phyloP scores from a whole-genome alignment of 1,140 invertebrate genomes.

The Neodiprion virginianus region DNA sequence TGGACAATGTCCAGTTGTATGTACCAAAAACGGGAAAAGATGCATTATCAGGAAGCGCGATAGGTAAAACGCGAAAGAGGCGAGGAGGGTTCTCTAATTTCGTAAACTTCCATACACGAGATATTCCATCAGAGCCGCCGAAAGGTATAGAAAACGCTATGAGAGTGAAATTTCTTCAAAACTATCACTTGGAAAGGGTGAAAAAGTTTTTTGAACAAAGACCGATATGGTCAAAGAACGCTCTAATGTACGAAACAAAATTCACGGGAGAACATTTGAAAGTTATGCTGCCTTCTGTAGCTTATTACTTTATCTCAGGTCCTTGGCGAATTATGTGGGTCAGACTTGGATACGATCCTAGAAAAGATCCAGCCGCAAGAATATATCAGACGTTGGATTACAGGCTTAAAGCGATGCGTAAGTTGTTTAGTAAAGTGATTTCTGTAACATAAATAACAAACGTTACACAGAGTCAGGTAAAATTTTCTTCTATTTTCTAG shows the following conservation, averaged over 20 bases:
- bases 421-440: conserved; percentile 27
- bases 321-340: conserved; percentile 91
- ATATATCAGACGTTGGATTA: conserved; percentile 90
- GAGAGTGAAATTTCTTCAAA: conserved; percentile 60
- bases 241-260: conserved; percentile 71
- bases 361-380: conserved; percentile 77
- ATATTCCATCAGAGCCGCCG: conserved; percentile 63
- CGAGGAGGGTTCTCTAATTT: conserved; percentile 65
- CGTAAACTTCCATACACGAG: conserved; percentile 62
- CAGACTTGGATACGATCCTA: conserved; percentile 85
- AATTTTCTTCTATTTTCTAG: conserved; percentile 45
- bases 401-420: conserved; percentile 74
- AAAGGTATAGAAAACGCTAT: conserved; percentile 60
- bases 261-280: conserved; percentile 73
- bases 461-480: not conserved
- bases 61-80: conserved; percentile 63
- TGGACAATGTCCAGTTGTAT: conserved; percentile 70
- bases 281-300: conserved; percentile 79
- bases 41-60: conserved; percentile 53
- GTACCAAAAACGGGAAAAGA: conserved; percentile 53
- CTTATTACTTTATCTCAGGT: conserved; percentile 85
- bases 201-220: conserved; percentile 75
- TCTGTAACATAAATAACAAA: not conserved
- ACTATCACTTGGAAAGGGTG: conserved; percentile 58
- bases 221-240: conserved; percentile 86